Percentiles rank a stretch among this genome's conserved stretches.
Conservation (phyloP, 2,797 vertebrate genomes). For the Loriculus beryllinus region DNA sequence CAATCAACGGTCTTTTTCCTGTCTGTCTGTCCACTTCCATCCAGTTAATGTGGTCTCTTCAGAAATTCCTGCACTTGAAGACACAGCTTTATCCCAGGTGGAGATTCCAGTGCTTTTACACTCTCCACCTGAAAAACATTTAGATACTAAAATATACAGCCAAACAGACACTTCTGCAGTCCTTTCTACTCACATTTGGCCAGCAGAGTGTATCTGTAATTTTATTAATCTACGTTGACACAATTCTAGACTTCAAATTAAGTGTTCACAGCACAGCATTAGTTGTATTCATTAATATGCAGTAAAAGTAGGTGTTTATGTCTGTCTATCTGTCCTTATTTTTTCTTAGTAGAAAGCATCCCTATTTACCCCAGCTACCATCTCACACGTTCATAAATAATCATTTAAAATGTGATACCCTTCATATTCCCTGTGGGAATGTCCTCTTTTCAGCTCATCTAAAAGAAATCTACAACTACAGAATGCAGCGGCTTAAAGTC, state of each 20-base stretch:
- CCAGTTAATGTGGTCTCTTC: neutral
- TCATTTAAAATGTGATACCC: neutral
- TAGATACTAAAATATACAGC: neutral
- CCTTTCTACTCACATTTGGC: neutral
- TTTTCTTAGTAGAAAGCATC: neutral
- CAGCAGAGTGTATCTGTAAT: neutral
- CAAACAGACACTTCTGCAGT: neutral
- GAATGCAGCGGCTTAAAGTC: neutral
- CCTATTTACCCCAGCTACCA: neutral
- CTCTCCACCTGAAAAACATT: neutral
- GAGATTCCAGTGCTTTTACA: neutral
- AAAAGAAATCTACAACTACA: conserved; percentile 5
- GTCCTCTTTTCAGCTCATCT: conserved; percentile 18
- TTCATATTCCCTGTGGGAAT: neutral
- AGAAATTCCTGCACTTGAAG: neutral
- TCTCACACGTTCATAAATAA: neutral
- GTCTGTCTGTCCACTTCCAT: neutral
- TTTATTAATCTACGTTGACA: neutral
- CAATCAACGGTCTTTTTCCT: neutral
- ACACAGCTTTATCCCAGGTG: conserved; percentile 8
- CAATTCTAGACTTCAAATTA: neutral
- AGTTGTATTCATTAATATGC: neutral
- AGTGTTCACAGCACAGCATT: neutral
- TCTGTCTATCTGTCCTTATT: neutral
- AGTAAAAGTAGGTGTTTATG: neutral